Base-by-base conservation (phyloP, 2,797 vertebrate genomes). In the Sylvia borin region DNA sequence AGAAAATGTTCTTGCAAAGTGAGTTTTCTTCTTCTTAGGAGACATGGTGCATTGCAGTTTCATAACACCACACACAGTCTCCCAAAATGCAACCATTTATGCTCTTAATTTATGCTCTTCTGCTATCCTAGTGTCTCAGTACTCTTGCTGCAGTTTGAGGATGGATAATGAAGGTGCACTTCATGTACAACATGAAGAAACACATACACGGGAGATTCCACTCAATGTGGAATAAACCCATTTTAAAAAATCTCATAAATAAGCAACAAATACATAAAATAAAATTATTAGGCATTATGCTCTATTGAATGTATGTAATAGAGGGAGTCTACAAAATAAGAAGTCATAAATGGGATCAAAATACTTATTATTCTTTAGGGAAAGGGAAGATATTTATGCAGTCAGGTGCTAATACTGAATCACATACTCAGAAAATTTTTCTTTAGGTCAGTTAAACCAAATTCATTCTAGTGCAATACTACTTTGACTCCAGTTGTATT, bases 1-100 rank as follows among this genome's bases (percentile, higher is more conserved):
- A 34, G 10, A 2, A 0, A 0, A 3, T 1, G 0, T 9, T 90
- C 19, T 71, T 43, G 2, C 10, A 88, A 36, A 0, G 0, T 24
- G 36, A 74, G 4, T 67, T 38, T 88, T 81, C 29, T n/a, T 60
- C 5, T 43, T 79, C 8, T 77, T 77, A 45, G 18, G 53, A 64
- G 85, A 60, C 3, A 7, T 32, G 1, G 11, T 40, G 5, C 19
- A 25, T 18, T 76, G 29, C 7, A 55, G 16, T 70, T 64, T 87
- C 25, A 13, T 36, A 70, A 11, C 21, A n/a, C 20, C n/a, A 19
- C 13, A 24, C 8, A 57, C 5, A 3, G 6, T 64, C 14, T 65
- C 17, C 34, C 50, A 45, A 74, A 91, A 57, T 12, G 2, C 32
- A 48, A 24, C 4, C 7, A 34, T 65, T 83, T 45, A 27, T 50